A percentile compares a stretch with the other conserved stretches of the same genome.
Evolutionary conservation across 1,140 invertebrate genomes (phyloP).

Genomic region (Eufriesea mexicana): DNA sequence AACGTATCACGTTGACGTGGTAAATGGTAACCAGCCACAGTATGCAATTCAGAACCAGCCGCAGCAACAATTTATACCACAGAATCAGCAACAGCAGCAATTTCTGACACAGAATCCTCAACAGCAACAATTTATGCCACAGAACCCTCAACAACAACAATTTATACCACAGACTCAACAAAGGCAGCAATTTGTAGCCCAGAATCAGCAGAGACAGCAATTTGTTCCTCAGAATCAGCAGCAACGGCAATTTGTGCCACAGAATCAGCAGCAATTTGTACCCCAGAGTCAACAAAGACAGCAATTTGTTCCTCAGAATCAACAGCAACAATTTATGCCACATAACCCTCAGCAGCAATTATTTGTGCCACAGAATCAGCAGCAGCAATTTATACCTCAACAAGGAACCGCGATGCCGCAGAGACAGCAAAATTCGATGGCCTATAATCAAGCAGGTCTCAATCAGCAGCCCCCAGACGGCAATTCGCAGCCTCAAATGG

Average conservation of each 20-base stretch:
- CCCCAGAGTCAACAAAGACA: background rate
- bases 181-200: background rate
- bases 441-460: background rate
- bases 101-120: background rate
- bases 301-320: background rate
- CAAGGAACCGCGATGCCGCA: background rate
- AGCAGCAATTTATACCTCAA: background rate
- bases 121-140: background rate
- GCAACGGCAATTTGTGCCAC: background rate
- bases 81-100: background rate
- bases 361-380: no score
- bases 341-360: slow-evolving; percentile 3
- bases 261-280: background rate
- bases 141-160: slow-evolving; percentile 2
- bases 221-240: no score
- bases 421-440: slow-evolving; percentile 10
- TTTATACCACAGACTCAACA: background rate
- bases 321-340: background rate
- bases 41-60: background rate
- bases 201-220: background rate
- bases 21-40: background rate
- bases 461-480: background rate
- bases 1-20: slow-evolving; percentile 1
- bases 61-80: background rate
- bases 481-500: background rate